Base-by-base conservation (phyloP, 2,797 vertebrate genomes). In the Syndactyla subalaris region DNA sequence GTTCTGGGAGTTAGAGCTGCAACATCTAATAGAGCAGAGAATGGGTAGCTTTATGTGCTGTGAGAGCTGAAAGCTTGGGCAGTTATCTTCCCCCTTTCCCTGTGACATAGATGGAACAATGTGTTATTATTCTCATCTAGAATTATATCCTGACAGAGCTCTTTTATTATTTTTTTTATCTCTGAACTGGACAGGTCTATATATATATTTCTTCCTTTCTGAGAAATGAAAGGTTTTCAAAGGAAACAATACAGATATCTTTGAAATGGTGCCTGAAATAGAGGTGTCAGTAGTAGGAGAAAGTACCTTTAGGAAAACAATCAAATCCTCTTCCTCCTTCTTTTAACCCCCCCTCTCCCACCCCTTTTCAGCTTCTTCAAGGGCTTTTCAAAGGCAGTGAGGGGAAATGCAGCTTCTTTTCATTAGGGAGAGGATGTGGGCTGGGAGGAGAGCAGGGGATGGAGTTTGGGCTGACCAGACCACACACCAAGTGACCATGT, bases 371-470 rank as follows among this genome's bases (percentile, higher is more conserved):
- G 51, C 65, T 59, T 52, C 61, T 81, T 34, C 52, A 21, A 63
- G 74, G 46, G 20, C 29, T 52, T 61, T 43, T 52, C 78, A 49
- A 66, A 77, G 59, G 21, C 74, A 61, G 27, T 0, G 26, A 65
- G 57, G 78, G 89, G 78, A 80, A 71, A 71, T n/a, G 87, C 87
- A 89, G 71, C 89, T 93, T 61, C 52, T n/a, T 63, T 65, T 75
- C n/a, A 54, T 92, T 49, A 45, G 11, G 23, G 61, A 38, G 55
- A 94, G 87, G 89, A 88, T 54, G 85, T 94, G 95, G 93, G 86
- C 76, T 75, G 86, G 30, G n/a, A 55, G 80, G 58, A 54, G 49
- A 38, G 55, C n/a, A 51, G 70, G 51, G 26, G 1, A 3, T 75
- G 77, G 61, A 67, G 49, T 38, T 71, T 26, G 57, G 74, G 61